Conservation (phyloP, 2,113 vertebrate species). For the Heterochromis multidens region DNA sequence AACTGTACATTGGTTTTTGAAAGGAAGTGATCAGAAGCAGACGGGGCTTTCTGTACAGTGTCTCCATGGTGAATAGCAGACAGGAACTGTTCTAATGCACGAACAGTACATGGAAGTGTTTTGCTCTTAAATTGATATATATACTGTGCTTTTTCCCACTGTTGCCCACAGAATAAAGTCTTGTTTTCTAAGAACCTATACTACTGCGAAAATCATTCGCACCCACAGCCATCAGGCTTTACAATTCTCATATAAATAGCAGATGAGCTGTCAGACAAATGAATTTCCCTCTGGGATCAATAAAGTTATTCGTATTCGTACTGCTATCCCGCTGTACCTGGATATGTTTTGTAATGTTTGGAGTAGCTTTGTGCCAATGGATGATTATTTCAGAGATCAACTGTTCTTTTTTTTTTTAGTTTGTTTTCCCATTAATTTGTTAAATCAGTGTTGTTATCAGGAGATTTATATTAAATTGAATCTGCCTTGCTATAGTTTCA, state of each 20-base stretch:
- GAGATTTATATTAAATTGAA: background rate
- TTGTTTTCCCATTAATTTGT: too few relatives aligned
- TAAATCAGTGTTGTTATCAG: background rate
- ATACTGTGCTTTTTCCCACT: background rate
- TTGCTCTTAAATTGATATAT: background rate
- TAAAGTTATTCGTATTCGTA: too few relatives aligned
- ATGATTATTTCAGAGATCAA: background rate
- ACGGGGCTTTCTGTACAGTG: background rate
- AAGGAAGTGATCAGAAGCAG: background rate
- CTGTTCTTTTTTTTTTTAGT: too few relatives aligned
- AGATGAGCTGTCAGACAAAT: too few relatives aligned
- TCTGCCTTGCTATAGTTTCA: background rate
- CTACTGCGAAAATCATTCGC: too few relatives aligned
- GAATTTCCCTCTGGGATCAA: too few relatives aligned
- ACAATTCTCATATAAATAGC: too few relatives aligned
- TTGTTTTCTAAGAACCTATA: background rate
- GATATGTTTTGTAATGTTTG: too few relatives aligned
- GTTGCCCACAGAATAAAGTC: background rate
- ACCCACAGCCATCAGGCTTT: too few relatives aligned
- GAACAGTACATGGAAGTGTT: background rate
- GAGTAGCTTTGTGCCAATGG: background rate
- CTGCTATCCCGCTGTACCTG: too few relatives aligned
- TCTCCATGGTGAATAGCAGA: background rate
- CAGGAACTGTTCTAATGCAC: background rate
- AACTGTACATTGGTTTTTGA: conserved; percentile 5